Evolutionary conservation across 1,140 invertebrate species (phyloP).

Genomic region (Drosophila oshimai): DNA sequence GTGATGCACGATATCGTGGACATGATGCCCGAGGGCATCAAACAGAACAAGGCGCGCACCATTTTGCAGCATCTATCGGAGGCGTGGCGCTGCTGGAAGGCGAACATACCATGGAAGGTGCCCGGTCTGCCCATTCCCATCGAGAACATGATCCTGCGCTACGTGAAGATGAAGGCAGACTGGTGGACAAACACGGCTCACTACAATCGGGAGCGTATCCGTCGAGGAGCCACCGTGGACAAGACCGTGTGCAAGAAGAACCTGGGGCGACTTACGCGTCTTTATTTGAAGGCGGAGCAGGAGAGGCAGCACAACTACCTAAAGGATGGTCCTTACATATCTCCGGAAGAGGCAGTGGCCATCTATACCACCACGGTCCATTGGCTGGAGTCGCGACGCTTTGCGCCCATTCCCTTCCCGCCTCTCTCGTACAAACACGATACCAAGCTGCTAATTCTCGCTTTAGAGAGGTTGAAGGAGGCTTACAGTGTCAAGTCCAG

Average conservation of each 20-base stretch:
- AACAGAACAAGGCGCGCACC: slow-evolving; percentile 99
- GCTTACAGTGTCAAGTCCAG: slow-evolving; percentile 99
- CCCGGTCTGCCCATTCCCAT: slow-evolving; percentile 99
- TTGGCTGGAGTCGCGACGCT: slow-evolving; percentile 98
- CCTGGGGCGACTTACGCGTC: slow-evolving; percentile 96
- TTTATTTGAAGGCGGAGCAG: slow-evolving; percentile 99
- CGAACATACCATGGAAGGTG: slow-evolving; percentile 99
- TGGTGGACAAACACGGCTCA: slow-evolving; percentile 99
- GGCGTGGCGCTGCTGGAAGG: slow-evolving; percentile 99
- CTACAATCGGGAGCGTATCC: slow-evolving; percentile 98
- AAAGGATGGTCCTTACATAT: slow-evolving; percentile 99
- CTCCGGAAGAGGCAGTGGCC: slow-evolving; percentile 99
- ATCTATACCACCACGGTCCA: slow-evolving; percentile 99
- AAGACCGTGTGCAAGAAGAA: slow-evolving; percentile 99
- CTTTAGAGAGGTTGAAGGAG: slow-evolving; percentile 98
- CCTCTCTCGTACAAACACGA: slow-evolving; percentile 99
- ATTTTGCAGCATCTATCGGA: slow-evolving; percentile 99
- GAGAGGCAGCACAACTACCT: slow-evolving; percentile 99
- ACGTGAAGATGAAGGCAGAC: slow-evolving; percentile 99
- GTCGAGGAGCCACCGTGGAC: slow-evolving; percentile 97
- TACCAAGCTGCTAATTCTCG: slow-evolving; percentile 98
- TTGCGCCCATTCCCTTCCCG: slow-evolving; percentile 99
- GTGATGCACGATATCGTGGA: slow-evolving; percentile 99
- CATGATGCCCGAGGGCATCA: slow-evolving; percentile 99
- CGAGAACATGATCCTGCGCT: slow-evolving; percentile 99